A percentile compares a stretch with the other conserved stretches of the same genome.
Evolutionary conservation across 2,113 vertebrate species (phyloP).

Genomic region (Montifringilla adamsi): DNA sequence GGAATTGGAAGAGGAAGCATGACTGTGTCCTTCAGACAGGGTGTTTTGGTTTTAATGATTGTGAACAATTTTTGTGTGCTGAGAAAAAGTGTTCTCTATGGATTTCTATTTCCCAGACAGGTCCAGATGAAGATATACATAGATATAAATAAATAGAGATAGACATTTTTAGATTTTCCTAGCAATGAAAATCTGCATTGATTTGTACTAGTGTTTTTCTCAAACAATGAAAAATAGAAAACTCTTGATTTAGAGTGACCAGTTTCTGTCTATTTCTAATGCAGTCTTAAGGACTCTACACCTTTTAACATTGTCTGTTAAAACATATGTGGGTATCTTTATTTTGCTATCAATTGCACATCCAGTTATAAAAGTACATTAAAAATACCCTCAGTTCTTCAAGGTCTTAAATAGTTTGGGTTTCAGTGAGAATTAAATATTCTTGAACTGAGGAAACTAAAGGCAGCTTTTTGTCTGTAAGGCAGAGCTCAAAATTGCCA

Average conservation of each 20-base stretch:
- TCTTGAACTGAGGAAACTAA: not conserved
- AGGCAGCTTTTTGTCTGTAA: constrained; percentile 24
- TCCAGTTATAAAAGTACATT: constrained; percentile 18
- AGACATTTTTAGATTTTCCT: constrained; percentile 74
- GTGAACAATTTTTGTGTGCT: constrained; percentile 49
- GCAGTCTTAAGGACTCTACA: constrained; percentile 45
- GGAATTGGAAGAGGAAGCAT: not conserved
- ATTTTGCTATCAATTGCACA: constrained; percentile 58
- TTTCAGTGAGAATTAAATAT: not conserved
- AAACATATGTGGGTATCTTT: constrained; percentile 41
- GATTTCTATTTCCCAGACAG: constrained; percentile 54
- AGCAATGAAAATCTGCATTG: constrained; percentile 71
- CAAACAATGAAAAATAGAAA: constrained; percentile 18
- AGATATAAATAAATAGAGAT: constrained; percentile 38
- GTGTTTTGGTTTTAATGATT: constrained; percentile 52
- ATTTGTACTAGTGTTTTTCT: constrained; percentile 67
- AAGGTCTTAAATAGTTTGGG: not conserved
- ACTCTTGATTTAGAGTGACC: constrained; percentile 50
- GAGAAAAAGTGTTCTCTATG: constrained; percentile 37
- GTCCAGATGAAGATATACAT: constrained; percentile 56
- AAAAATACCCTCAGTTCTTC: not conserved
- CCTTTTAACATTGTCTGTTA: constrained; percentile 56
- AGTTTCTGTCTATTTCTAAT: constrained; percentile 66
- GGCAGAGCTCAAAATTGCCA: not conserved
- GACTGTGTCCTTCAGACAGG: constrained; percentile 34